Conservation (phyloP, 2,797 vertebrate genomes). For the Echeneis naucrates region DNA sequence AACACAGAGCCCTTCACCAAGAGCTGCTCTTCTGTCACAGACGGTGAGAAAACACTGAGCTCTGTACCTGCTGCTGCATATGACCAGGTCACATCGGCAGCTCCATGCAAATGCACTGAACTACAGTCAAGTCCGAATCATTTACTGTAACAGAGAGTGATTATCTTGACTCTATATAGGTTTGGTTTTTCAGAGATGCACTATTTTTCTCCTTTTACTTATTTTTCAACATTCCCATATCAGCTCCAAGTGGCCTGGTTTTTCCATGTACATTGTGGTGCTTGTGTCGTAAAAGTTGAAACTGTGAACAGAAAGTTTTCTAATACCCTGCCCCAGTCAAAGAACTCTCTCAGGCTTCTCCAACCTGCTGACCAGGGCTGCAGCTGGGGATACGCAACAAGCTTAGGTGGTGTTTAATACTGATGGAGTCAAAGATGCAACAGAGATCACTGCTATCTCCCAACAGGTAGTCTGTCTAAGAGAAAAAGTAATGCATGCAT, state of each 20-base stretch:
- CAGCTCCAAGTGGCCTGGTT: background rate
- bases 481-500: background rate
- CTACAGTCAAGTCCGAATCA: too few relatives aligned
- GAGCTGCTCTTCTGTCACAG: slow-evolving; percentile 81
- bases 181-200: background rate
- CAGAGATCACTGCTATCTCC: slow-evolving; percentile 29
- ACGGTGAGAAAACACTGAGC: slow-evolving; percentile 67
- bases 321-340: background rate
- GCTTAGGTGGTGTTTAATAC: slow-evolving; percentile 46
- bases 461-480: background rate
- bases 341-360: slow-evolving; percentile 42
- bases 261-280: background rate
- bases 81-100: background rate
- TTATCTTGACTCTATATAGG: background rate
- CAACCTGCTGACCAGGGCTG: background rate
- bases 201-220: background rate
- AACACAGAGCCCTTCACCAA: slow-evolving; percentile 66
- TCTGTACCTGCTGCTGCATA: background rate
- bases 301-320: background rate
- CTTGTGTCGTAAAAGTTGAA: background rate
- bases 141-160: background rate
- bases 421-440: slow-evolving; percentile 22
- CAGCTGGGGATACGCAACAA: slow-evolving; percentile 32
- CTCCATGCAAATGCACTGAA: too few relatives aligned
- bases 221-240: background rate